A percentile compares a stretch with the other conserved stretches of the same genome.
phyloP scores from a whole-genome alignment of 2,797 vertebrate genomes.

The Epinephelus coioides region DNA sequence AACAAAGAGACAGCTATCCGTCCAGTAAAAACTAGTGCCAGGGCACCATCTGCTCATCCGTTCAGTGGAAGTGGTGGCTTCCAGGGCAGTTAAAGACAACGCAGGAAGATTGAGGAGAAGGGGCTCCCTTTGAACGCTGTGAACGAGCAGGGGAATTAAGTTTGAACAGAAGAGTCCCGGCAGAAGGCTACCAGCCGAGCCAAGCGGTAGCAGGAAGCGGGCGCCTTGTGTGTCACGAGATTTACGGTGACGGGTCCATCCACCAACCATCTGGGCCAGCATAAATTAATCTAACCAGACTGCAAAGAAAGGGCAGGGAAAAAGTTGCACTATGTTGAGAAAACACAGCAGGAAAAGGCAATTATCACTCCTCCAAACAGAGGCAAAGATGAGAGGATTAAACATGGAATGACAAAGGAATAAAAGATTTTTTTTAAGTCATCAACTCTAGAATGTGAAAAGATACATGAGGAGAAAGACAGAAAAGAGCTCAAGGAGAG shows the following conservation, averaged over 20 bases:
- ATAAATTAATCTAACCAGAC: conserved; percentile 63
- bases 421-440: conserved; percentile 3
- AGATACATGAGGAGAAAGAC: neutral
- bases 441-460: conserved; percentile 13
- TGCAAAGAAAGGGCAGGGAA: conserved; percentile 47
- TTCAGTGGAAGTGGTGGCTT: conserved; percentile 70
- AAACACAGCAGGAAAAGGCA: conserved; percentile 13
- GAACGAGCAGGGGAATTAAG: conserved; percentile 60
- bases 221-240: conserved; percentile 73
- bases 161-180: conserved; percentile 66
- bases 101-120: conserved; percentile 75
- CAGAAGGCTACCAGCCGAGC: conserved; percentile 71
- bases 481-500: conserved; percentile 3
- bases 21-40: conserved; percentile 61
- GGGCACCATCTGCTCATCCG: conserved; percentile 81
- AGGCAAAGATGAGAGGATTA: neutral
- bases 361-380: neutral
- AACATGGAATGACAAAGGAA: conserved; percentile 14
- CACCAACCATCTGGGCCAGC: conserved; percentile 75
- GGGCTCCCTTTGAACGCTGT: conserved; percentile 59
- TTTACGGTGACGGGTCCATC: conserved; percentile 77
- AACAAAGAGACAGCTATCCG: conserved; percentile 70
- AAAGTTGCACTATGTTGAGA: conserved; percentile 1
- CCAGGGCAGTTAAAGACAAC: conserved; percentile 71
- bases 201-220: conserved; percentile 79